Conservation (phyloP, 2,797 vertebrate species). For the Melopsittacus undulatus region DNA sequence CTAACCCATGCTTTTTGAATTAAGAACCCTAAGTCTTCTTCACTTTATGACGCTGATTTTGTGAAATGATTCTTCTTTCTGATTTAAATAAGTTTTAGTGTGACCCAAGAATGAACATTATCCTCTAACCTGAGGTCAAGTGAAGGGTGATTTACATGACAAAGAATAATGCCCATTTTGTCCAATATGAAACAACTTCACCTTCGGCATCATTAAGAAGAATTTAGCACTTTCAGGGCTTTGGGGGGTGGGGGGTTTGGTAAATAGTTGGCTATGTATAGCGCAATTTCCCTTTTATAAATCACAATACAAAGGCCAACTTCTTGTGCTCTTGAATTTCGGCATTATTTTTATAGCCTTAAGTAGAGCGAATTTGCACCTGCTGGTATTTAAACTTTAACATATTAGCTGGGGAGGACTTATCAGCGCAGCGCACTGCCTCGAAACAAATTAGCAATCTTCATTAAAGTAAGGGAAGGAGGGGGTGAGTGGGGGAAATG, state of each 20-base stretch:
- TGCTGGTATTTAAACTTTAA: conserved; percentile 57
- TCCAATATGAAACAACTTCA: conserved; percentile 66
- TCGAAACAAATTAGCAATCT: conserved; percentile 34
- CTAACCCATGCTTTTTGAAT: not conserved
- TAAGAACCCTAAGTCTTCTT: conserved; percentile 20
- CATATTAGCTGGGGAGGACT: conserved; percentile 26
- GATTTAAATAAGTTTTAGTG: conserved; percentile 52
- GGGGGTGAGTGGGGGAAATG: not conserved
- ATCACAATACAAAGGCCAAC: conserved; percentile 50
- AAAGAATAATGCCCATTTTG: conserved; percentile 67
- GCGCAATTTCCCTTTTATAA: conserved; percentile 29
- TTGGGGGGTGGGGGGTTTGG: not conserved
- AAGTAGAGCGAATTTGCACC: conserved; percentile 39
- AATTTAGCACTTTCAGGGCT: conserved; percentile 57
- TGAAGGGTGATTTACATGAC: conserved; percentile 60
- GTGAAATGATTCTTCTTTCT: conserved; percentile 49
- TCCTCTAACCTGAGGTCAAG: conserved; percentile 62
- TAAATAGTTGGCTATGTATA: conserved; percentile 38
- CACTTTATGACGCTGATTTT: conserved; percentile 22
- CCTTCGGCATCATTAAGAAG: conserved; percentile 65
- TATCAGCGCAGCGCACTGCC: conserved; percentile 23
- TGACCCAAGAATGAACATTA: conserved; percentile 54
- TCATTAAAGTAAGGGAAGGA: not conserved
- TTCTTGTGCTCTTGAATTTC: conserved; percentile 51
- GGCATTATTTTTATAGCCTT: conserved; percentile 31